These are phyloP conservation scores for Ostrea edulis DNA, from an alignment of 1,140 invertebrate genomes.

Conservation along the genomic window DNA sequence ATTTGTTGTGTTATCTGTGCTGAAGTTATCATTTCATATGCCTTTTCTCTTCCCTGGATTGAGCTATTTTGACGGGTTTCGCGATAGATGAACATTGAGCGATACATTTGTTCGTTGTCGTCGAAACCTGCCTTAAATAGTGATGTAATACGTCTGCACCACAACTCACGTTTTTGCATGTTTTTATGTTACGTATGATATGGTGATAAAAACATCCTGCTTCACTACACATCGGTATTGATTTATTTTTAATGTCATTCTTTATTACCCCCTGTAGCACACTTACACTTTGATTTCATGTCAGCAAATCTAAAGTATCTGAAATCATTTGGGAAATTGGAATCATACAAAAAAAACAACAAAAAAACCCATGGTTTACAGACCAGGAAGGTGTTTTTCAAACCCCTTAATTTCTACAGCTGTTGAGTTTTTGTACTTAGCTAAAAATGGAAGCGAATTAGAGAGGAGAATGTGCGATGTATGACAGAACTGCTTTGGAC, in stretches of 20 bases:
- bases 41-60: not conserved
- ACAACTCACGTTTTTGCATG: not conserved
- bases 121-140: conserved; percentile 69
- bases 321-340: not conserved
- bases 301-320: not conserved
- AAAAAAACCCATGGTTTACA: no score
- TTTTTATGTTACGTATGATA: not conserved
- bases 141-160: conserved; percentile 15
- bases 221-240: not conserved
- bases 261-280: not conserved
- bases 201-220: not conserved
- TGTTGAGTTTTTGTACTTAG: no score
- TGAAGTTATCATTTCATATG: not conserved
- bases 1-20: not conserved
- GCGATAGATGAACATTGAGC: conserved; percentile 64
- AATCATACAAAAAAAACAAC: no score
- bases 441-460: no score
- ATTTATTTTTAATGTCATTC: not conserved
- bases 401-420: no score
- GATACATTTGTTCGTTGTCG: conserved; percentile 66
- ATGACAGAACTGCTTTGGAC: no score
- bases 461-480: no score
- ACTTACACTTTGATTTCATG: not conserved
- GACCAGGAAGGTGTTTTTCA: no score
- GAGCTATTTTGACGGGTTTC: conserved; percentile 66